A percentile compares a stretch with the other conserved stretches of the same genome.
These are phyloP conservation scores for Hozukius guyotensis DNA, from an alignment of 2,797 vertebrate species.

Conservation along the genomic window DNA sequence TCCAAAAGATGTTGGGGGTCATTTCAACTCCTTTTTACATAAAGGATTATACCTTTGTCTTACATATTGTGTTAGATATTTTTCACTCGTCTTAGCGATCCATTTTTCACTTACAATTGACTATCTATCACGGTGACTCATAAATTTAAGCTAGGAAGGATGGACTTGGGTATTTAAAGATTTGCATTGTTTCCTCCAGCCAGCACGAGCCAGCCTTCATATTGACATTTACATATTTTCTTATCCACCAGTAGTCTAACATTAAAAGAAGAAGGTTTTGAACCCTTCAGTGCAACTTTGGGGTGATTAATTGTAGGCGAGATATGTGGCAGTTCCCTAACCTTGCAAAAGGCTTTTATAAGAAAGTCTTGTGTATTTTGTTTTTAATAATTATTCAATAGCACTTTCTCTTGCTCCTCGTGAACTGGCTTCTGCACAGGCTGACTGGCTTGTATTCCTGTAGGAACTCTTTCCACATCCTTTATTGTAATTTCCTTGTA, in stretches of 20 bases:
- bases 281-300: neutral
- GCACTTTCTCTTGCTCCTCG: neutral
- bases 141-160: neutral
- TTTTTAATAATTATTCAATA: constrained; percentile 18
- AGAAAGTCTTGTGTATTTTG: constrained; percentile 26
- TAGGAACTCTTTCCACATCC: neutral
- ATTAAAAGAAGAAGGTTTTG: neutral
- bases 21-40: neutral
- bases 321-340: constrained; percentile 46
- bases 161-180: neutral
- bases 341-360: constrained; percentile 27
- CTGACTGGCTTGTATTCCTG: neutral
- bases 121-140: neutral
- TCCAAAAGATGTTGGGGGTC: neutral
- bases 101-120: neutral
- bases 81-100: neutral
- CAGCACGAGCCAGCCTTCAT: neutral
- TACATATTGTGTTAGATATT: neutral
- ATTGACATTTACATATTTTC: constrained; percentile 5
- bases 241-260: neutral
- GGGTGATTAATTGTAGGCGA: constrained; percentile 40
- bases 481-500: neutral
- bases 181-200: neutral
- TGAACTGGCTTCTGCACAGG: neutral
- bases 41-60: neutral